Conservation (phyloP, 2,113 vertebrate species). For the Erinaceus europaeus region DNA sequence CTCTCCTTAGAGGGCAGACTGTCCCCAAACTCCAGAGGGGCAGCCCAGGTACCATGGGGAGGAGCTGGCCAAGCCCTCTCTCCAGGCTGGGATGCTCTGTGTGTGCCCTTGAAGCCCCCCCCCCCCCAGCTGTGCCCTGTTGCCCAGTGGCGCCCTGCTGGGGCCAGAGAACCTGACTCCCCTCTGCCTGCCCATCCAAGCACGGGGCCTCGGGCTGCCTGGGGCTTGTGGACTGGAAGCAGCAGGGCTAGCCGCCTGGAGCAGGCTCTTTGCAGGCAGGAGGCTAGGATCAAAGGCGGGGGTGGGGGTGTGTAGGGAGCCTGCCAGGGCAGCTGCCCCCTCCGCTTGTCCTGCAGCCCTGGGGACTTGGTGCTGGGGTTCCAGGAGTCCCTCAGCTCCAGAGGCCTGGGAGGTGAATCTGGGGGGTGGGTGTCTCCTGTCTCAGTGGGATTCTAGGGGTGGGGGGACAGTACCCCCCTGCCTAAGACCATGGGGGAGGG, state of each 20-base stretch:
- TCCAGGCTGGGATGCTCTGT: too few species aligned
- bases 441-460: too few species aligned
- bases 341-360: too few species aligned
- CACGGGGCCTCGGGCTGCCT: background rate
- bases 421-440: too few species aligned
- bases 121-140: background rate
- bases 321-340: too few species aligned
- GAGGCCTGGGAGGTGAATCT: background rate
- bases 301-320: too few species aligned
- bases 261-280: background rate
- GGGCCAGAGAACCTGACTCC: background rate
- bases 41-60: too few species aligned
- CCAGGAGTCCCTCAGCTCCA: background rate
- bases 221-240: background rate
- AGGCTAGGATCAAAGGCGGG: slow-evolving; percentile 23
- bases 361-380: too few species aligned
- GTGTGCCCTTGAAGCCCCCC: background rate
- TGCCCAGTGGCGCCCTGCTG: background rate
- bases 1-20: too few species aligned
- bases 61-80: too few species aligned
- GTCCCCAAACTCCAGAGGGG: too few species aligned
- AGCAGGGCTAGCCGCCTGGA: background rate
- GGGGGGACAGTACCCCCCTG: background rate
- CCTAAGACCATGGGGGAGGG: background rate
- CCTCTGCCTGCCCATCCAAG: background rate